A percentile compares a stretch with the other conserved stretches of the same genome.
phyloP scores from a whole-genome alignment of 2,113 vertebrate genomes.

The Platanista minor region DNA sequence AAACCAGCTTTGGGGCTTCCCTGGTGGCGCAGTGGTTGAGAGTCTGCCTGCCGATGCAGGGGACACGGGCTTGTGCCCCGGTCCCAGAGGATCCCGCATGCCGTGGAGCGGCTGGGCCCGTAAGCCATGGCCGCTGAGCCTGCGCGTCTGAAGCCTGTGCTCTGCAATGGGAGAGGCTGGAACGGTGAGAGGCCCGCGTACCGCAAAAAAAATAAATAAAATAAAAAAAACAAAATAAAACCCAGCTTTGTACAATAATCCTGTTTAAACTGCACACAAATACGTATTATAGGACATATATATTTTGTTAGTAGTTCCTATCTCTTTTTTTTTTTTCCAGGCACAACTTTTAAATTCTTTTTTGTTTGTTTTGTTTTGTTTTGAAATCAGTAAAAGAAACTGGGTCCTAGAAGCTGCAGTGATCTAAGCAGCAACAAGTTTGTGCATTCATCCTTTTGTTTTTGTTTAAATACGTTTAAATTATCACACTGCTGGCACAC shows the following conservation, averaged over 20 bases:
- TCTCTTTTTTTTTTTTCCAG: not conserved
- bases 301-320: not conserved
- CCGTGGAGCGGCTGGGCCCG: too few species aligned
- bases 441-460: conserved; percentile 80
- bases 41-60: fast-evolving
- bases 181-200: too few species aligned
- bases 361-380: too few species aligned
- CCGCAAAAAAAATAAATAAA: too few species aligned
- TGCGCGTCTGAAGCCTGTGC: too few species aligned
- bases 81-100: too few species aligned
- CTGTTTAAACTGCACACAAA: not conserved
- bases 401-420: conserved; percentile 82
- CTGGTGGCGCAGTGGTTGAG: too few species aligned
- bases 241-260: not conserved
- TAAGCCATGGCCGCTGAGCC: too few species aligned
- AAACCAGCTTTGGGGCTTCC: not conserved
- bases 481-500: conserved; percentile 88
- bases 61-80: too few species aligned
- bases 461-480: conserved; percentile 84
- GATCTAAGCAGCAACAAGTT: conserved; percentile 65
- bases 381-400: too few species aligned
- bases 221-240: not conserved
- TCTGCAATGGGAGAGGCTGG: too few species aligned
- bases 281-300: not conserved
- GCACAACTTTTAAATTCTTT: too few species aligned